Conservation (phyloP, 2,888 invertebrate species). For the Epistrophe eligans region DNA sequence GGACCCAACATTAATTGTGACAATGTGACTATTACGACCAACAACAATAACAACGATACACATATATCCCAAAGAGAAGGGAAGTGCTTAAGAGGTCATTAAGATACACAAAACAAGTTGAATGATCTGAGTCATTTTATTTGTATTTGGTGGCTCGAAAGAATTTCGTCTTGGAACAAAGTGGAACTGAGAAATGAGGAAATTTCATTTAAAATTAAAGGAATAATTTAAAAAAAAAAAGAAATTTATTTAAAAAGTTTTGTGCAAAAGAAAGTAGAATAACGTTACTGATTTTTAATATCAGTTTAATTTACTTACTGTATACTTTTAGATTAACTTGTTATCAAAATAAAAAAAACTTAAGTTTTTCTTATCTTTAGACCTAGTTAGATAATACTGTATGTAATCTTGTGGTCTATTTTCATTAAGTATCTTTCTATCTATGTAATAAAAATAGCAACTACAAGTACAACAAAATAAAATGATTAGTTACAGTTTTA, state of each 20-base stretch:
- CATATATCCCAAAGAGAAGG: slow-evolving; percentile 62
- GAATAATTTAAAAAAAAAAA: slow-evolving; percentile 10
- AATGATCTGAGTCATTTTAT: slow-evolving; percentile 64
- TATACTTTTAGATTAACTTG: neutral
- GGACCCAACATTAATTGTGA: slow-evolving; percentile 61
- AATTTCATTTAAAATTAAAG: neutral
- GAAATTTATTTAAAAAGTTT: slow-evolving; percentile 38
- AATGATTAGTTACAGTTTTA: too few relatives aligned
- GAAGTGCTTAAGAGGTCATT: slow-evolving; percentile 72
- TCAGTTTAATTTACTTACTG: neutral
- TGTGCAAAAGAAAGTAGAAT: slow-evolving; percentile 13
- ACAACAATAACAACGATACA: slow-evolving; percentile 12
- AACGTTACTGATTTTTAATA: neutral
- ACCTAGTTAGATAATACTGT: slow-evolving; percentile 2
- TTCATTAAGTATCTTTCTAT: neutral
- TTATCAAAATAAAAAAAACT: neutral
- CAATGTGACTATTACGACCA: slow-evolving; percentile 43
- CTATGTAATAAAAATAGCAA: neutral
- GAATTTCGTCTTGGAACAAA: slow-evolving; percentile 27
- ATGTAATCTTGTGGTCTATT: neutral
- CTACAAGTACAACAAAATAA: too few relatives aligned
- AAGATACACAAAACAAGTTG: slow-evolving; percentile 68
- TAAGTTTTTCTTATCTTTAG: neutral
- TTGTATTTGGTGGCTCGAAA: slow-evolving; percentile 20
- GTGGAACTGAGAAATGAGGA: neutral